These are phyloP conservation scores for Corythucha ciliata DNA, from an alignment of 2,888 invertebrate species.

Conservation along the genomic window DNA sequence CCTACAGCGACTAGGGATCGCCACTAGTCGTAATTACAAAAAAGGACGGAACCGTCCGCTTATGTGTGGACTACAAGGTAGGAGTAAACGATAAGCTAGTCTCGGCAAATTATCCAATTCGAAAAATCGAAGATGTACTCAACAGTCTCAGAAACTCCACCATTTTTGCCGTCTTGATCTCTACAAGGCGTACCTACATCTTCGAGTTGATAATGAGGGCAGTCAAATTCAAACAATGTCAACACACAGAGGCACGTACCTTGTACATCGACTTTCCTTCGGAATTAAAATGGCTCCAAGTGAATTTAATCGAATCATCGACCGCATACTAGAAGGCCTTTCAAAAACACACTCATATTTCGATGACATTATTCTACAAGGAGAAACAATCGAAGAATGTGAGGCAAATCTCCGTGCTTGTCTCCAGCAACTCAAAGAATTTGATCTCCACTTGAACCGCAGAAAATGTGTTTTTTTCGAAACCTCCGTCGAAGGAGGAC, in stretches of 20 bases:
- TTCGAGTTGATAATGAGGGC: constrained; percentile 24
- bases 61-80: neutral
- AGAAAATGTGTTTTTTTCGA: constrained; percentile 11
- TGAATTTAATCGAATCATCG: neutral
- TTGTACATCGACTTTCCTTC: constrained; percentile 8
- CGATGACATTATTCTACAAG: constrained; percentile 31
- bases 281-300: constrained; percentile 8
- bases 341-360: constrained; percentile 18
- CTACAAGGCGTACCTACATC: constrained; percentile 30
- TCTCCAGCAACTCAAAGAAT: neutral
- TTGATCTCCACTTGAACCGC: neutral
- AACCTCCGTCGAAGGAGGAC: too few relatives aligned
- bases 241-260: constrained; percentile 13
- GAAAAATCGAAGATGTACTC: constrained; percentile 30
- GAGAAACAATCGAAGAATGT: constrained; percentile 26
- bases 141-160: constrained; percentile 22
- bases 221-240: constrained; percentile 24
- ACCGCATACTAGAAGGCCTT: constrained; percentile 21
- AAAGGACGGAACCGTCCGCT: neutral
- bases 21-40: constrained; percentile 1
- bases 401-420: neutral
- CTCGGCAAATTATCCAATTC: constrained; percentile 29
- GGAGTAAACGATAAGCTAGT: constrained; percentile 8
- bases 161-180: constrained; percentile 30
- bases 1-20: constrained; percentile 1